These are phyloP conservation scores for Drosophila greeni DNA, from an alignment of 2,888 invertebrate species.

Conservation along the genomic window DNA sequence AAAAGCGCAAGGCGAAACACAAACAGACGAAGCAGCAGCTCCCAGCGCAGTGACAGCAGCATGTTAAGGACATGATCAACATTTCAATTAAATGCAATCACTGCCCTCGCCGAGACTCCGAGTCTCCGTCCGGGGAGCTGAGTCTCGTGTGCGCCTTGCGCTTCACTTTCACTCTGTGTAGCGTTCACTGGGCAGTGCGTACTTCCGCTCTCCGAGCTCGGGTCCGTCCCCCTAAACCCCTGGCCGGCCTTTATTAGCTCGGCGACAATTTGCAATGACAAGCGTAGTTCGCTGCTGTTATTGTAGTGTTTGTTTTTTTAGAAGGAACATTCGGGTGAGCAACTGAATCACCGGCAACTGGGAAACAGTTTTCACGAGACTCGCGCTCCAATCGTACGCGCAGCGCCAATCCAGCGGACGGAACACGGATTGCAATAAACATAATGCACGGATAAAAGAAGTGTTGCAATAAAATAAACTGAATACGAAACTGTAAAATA, in stretches of 20 bases:
- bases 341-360: slow-evolving; percentile 55
- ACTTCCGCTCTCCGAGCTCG: slow-evolving; percentile 59
- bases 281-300: slow-evolving; percentile 42
- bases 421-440: slow-evolving; percentile 4
- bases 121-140: slow-evolving; percentile 41
- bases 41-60: slow-evolving; percentile 31
- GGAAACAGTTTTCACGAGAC: slow-evolving; percentile 65
- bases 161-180: slow-evolving; percentile 68
- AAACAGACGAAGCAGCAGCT: slow-evolving; percentile 2
- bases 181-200: slow-evolving; percentile 65
- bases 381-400: slow-evolving; percentile 64
- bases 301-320: slow-evolving; percentile 56
- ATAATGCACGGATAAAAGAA: slow-evolving; percentile 10
- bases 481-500: background rate
- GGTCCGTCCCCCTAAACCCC: slow-evolving; percentile 23
- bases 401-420: slow-evolving; percentile 52
- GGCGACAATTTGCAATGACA: slow-evolving; percentile 69
- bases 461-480: background rate
- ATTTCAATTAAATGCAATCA: slow-evolving; percentile 74
- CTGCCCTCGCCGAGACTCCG: slow-evolving; percentile 29
- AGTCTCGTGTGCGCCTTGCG: slow-evolving; percentile 45
- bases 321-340: slow-evolving; percentile 64
- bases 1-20: slow-evolving; percentile 45
- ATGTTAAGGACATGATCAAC: slow-evolving; percentile 76
- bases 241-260: slow-evolving; percentile 66